Conservation (phyloP, 2,797 vertebrate genomes). For the Orientallactaga sibirica region DNA sequence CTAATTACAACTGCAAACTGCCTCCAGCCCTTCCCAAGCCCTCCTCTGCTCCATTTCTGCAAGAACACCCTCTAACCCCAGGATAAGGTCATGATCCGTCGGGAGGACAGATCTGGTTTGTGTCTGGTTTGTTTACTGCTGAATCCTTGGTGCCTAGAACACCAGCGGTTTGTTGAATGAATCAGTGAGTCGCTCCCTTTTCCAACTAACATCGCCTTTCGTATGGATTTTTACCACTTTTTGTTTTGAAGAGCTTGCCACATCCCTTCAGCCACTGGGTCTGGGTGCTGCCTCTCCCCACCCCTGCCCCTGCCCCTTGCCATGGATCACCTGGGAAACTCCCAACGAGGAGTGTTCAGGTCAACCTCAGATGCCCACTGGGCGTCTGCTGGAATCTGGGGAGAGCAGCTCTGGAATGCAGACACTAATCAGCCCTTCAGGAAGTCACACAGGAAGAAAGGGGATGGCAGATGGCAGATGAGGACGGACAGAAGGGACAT, state of each 20-base stretch:
- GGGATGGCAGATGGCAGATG: background rate
- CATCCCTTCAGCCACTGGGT: background rate
- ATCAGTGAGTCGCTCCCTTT: background rate
- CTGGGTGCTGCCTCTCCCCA: background rate
- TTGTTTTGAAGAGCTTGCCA: background rate
- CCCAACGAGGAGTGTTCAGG: background rate
- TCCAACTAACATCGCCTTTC: background rate
- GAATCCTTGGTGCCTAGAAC: background rate
- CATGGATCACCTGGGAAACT: background rate
- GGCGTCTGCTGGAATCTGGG: background rate
- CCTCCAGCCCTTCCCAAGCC: too few species aligned
- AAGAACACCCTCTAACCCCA: background rate
- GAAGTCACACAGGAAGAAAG: background rate
- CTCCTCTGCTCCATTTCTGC: background rate
- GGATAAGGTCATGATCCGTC: background rate
- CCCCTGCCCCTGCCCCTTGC: fast-evolving
- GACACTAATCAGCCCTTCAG: background rate
- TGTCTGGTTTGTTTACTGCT: background rate
- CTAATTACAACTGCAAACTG: background rate
- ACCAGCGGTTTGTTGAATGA: background rate
- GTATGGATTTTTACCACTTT: background rate
- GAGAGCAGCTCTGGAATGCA: background rate
- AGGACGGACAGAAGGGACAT: background rate
- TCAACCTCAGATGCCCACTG: background rate
- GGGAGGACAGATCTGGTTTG: background rate